Conservation (phyloP, 2,888 invertebrate genomes). For the Macaria notata region DNA sequence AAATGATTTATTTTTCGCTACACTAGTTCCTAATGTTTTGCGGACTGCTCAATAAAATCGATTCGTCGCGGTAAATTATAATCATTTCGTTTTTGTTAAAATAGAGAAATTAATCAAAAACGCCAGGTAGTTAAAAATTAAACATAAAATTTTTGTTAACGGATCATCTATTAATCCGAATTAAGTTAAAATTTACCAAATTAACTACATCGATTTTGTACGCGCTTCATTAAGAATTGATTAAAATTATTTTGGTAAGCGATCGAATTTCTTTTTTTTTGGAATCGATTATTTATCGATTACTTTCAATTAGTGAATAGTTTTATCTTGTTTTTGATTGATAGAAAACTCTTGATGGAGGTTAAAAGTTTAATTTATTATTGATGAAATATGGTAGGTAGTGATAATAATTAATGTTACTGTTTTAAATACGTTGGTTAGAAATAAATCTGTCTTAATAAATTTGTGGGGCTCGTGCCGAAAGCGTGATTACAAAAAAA, state of each 20-base stretch:
- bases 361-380: conserved; percentile 1
- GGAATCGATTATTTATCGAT: conserved; percentile 13
- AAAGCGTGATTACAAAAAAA: conserved; percentile 2
- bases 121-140: conserved; percentile 39
- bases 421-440: conserved; percentile 1
- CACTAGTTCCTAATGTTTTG: conserved; percentile 48
- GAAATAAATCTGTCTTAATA: conserved; percentile 1
- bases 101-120: conserved; percentile 44
- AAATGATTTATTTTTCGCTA: too few species aligned
- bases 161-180: conserved; percentile 27
- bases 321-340: conserved; percentile 18
- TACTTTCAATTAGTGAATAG: conserved; percentile 24
- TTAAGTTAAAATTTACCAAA: conserved; percentile 22
- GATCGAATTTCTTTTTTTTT: conserved; percentile 12
- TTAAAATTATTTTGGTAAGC: conserved; percentile 18
- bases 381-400: conserved; percentile 2
- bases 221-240: conserved; percentile 21
- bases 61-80: conserved; percentile 56
- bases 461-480: conserved; percentile 8
- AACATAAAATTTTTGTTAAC: conserved; percentile 27
- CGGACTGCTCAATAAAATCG: conserved; percentile 58
- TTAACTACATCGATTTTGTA: conserved; percentile 21
- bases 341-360: conserved; percentile 15
- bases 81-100: conserved; percentile 51
- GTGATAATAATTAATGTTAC: conserved; percentile 4